Evolutionary conservation across 2,113 vertebrate species (phyloP).

Genomic region (Onychorhynchus coronatus): DNA sequence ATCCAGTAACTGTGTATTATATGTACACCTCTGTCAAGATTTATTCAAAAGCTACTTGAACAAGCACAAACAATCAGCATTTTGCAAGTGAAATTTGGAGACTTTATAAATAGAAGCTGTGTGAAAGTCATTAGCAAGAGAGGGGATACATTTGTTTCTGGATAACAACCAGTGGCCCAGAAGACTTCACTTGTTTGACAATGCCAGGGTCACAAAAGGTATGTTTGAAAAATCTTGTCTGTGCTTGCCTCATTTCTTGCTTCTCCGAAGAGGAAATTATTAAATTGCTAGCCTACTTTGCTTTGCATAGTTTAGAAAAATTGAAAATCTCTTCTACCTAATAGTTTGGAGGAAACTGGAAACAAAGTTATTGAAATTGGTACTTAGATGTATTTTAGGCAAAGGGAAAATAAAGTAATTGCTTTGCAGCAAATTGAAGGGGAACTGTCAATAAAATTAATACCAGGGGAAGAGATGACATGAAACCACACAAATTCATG

Average conservation of each 20-base stretch:
- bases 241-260: neutral
- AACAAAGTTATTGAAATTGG: neutral
- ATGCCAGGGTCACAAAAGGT: neutral
- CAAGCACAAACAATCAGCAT: neutral
- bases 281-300: neutral
- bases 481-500: neutral
- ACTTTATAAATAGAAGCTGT: neutral
- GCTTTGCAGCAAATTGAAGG: neutral
- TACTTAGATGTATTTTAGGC: neutral
- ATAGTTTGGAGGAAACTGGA: neutral
- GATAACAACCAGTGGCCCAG: neutral
- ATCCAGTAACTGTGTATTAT: neutral
- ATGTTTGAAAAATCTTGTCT: neutral
- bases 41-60: neutral
- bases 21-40: neutral
- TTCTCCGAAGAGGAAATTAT: neutral
- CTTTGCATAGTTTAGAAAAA: neutral
- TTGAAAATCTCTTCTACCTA: neutral
- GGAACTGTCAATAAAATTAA: neutral
- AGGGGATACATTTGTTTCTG: neutral
- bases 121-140: neutral
- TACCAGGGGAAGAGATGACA: fast-evolving
- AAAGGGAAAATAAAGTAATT: neutral
- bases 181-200: neutral
- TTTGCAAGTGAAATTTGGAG: neutral